Conservation (phyloP, 2,113 vertebrate species). For the Rhinolophus sinicus region DNA sequence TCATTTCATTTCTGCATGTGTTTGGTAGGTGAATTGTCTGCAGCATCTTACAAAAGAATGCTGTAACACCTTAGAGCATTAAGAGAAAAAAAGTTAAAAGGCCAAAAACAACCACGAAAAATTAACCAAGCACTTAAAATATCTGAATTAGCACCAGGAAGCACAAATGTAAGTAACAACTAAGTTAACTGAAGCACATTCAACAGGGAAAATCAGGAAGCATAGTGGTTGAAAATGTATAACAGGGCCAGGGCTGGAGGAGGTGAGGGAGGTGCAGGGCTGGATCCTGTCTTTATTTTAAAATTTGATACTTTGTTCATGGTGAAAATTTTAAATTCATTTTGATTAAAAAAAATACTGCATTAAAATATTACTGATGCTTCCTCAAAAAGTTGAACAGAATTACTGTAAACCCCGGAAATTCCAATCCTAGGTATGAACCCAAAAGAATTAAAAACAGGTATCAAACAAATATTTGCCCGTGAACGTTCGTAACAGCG, state of each 20-base stretch:
- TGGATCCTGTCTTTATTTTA: not conserved
- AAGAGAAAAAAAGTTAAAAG: not conserved
- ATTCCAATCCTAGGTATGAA: not conserved
- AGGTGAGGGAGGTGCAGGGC: not conserved
- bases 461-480: not conserved
- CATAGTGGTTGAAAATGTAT: not conserved
- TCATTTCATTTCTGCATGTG: conserved; percentile 34
- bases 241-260: not conserved
- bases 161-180: not conserved
- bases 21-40: conserved; percentile 34
- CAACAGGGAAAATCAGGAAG: not conserved
- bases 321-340: not conserved
- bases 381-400: not conserved
- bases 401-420: not conserved
- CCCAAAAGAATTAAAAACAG: conserved; percentile 24
- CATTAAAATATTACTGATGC: conserved; percentile 6
- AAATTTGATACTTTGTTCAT: not conserved
- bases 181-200: not conserved
- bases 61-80: not conserved
- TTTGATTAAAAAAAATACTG: not conserved
- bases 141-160: conserved; percentile 22
- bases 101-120: not conserved
- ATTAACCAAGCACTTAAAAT: conserved; percentile 37
- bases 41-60: conserved; percentile 31
- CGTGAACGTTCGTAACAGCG: not conserved